Percentiles rank a stretch among this genome's conserved stretches.
Evolutionary conservation across 2,888 invertebrate species (phyloP).

Genomic region (Lathronympha strigana): DNA sequence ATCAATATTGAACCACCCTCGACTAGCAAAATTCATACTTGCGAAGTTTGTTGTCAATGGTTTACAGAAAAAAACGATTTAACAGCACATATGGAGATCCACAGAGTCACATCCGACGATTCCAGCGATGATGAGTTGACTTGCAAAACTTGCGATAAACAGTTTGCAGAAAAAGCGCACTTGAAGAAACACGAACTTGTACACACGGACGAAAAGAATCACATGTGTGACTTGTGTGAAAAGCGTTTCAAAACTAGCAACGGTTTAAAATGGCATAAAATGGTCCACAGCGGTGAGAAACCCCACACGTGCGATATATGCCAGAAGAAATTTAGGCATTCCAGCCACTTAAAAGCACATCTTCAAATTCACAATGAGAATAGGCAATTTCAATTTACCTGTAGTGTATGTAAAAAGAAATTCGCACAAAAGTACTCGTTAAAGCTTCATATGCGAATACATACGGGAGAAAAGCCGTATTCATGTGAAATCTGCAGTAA

Average conservation of each 20-base stretch:
- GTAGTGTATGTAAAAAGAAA: conserved; percentile 2
- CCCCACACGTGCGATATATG: conserved; percentile 1
- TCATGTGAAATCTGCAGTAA: conserved; percentile 8
- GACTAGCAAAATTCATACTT: conserved; percentile 7
- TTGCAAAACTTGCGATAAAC: conserved; percentile 4
- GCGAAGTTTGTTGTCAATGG: conserved; percentile 16
- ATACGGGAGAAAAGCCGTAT: conserved; percentile 12
- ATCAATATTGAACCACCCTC: not conserved
- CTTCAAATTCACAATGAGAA: conserved; percentile 12
- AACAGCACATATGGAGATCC: conserved; percentile 1
- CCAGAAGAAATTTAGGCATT: conserved; percentile 10
- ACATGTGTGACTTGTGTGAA: conserved; percentile 4
- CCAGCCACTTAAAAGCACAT: conserved; percentile 6
- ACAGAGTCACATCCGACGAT: conserved; percentile 12
- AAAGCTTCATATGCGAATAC: conserved; percentile 13
- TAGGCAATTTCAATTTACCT: conserved; percentile 7
- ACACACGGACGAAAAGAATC: conserved; percentile 2
- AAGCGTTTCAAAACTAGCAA: conserved; percentile 14
- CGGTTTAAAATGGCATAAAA: conserved; percentile 14
- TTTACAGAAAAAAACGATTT: conserved; percentile 7
- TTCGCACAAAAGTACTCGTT: conserved; percentile 14
- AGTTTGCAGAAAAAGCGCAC: not conserved
- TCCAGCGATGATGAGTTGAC: not conserved
- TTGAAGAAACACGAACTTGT: conserved; percentile 10
- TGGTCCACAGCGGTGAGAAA: conserved; percentile 19